Base-by-base conservation (phyloP, 2,797 vertebrate genomes). In the Muscicapa striata region DNA sequence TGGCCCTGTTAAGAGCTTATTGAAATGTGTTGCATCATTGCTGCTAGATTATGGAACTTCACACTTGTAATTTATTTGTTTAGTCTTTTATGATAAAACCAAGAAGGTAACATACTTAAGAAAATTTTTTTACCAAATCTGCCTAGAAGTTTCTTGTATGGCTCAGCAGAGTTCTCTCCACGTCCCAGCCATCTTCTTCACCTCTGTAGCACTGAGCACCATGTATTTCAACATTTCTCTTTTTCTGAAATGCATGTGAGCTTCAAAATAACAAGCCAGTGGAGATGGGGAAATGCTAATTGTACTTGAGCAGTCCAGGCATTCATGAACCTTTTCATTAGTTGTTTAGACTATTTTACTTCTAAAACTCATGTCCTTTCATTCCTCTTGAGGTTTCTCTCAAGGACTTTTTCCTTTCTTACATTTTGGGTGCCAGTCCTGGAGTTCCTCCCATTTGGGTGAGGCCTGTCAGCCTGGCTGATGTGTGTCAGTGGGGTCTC, bases 401-500 rank as follows among this genome's bases (percentile, higher is more conserved):
- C 5, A 3, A 24, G 27, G 49, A 9, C 19, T 49, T 84, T 45
- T 52, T 62, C 27, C 36, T 72, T 32, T 75, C 27, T 48, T 34
- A 2, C 23, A 26, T 80, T 89, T 64, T 78, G 57, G 6, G 15
- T 5, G 19, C 17, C 38, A 29, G 16, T 89, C 13, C 38, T 87
- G 17, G 40, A 67, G n/a, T 79, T 51, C 24, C 21, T 75, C n/a
- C 19, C 10, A 2, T 52, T 52, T 76, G 41, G 27, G 34, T 1
- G 2, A 75, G 27, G 32, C 21, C 24, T 62, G 27, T 64, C 54
- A 66, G 23, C 38, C 34, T 69, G 43, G 12, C 57, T 54, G 55
- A 40, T 1, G 2, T 24, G 19, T 45, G 24, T 48, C 4, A 1
- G 5, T 19, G 15, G 9, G 12, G 1, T 82, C 30, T 13, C 45